These are phyloP conservation scores for Calonectris borealis DNA, from an alignment of 2,113 vertebrate species.

Conservation along the genomic window DNA sequence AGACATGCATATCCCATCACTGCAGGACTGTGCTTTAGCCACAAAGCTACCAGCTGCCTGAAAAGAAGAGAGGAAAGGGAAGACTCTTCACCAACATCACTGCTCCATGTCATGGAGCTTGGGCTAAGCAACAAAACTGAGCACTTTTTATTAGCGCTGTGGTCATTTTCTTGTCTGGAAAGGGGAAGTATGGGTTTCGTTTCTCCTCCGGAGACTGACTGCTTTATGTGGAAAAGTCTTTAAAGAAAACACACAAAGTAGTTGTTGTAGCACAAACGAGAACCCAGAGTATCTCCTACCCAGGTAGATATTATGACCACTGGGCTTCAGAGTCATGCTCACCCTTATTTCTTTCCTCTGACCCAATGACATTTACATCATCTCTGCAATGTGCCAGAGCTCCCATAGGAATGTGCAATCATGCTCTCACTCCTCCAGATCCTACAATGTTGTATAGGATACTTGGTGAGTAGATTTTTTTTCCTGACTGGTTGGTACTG, in stretches of 20 bases:
- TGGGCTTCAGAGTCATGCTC: not conserved
- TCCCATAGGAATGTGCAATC: not conserved
- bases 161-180: not conserved
- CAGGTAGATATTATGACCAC: not conserved
- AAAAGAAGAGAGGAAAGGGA: not conserved
- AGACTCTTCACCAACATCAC: not conserved
- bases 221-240: not conserved
- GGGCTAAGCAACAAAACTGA: not conserved
- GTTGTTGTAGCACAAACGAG: not conserved
- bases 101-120: not conserved
- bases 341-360: not conserved
- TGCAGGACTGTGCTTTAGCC: not conserved
- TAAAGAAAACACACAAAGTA: not conserved
- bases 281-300: not conserved
- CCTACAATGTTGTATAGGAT: not conserved
- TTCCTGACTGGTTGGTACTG: not conserved
- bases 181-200: not conserved
- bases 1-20: not conserved
- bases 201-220: not conserved
- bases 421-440: not conserved
- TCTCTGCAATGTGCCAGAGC: not conserved
- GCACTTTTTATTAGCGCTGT: not conserved
- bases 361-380: not conserved
- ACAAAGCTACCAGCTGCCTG: not conserved
- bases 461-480: not conserved